Percentiles rank a stretch among this genome's conserved stretches.
phyloP scores from a whole-genome alignment of 2,113 vertebrate genomes.

The Gulo gulo region DNA sequence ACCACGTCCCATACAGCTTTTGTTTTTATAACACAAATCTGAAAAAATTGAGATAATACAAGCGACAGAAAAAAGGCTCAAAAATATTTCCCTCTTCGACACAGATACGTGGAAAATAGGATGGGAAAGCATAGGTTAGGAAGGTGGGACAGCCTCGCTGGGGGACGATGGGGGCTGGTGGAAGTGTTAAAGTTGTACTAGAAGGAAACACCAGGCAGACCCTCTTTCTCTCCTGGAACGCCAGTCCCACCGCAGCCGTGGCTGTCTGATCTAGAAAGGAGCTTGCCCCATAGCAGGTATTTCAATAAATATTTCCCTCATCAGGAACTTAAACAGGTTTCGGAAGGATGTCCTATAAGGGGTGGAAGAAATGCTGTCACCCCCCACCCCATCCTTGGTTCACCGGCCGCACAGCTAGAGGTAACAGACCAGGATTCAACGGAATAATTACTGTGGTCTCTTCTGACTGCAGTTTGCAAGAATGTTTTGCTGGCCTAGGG shows the following conservation, averaged over 20 bases:
- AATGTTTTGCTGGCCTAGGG: not conserved
- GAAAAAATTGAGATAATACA: not conserved
- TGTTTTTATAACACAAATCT: not conserved
- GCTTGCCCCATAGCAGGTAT: no score
- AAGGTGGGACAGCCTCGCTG: not conserved
- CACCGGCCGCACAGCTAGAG: not conserved
- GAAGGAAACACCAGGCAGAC: fast-evolving
- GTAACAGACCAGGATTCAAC: not conserved
- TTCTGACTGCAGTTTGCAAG: not conserved
- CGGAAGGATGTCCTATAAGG: not conserved
- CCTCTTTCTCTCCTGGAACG: fast-evolving
- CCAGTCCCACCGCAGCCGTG: not conserved
- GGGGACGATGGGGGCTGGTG: not conserved
- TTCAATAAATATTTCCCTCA: not conserved
- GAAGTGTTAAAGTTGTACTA: not conserved
- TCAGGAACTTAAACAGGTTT: not conserved
- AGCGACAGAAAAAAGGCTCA: not conserved
- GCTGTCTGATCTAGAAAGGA: not conserved
- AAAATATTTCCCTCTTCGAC: not conserved
- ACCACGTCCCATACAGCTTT: not conserved
- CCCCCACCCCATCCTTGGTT: not conserved
- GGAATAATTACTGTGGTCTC: not conserved
- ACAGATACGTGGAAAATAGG: not conserved
- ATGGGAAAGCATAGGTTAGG: not conserved
- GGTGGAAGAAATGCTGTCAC: not conserved